These are phyloP conservation scores for Myodes glareolus DNA, from an alignment of 2,113 vertebrate species.

Conservation along the genomic window DNA sequence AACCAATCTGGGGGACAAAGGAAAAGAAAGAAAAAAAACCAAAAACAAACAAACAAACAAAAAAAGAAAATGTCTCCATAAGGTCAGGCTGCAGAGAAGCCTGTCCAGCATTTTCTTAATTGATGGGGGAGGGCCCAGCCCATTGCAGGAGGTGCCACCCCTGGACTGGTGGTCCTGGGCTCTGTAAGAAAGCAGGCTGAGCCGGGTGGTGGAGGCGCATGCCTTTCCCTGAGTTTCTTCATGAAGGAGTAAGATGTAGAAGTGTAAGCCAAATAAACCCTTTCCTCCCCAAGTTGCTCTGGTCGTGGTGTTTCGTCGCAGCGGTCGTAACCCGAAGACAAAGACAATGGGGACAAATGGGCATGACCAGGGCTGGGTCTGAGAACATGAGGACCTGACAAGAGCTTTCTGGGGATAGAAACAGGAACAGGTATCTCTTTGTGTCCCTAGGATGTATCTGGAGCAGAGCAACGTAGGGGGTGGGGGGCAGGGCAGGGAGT, in stretches of 20 bases:
- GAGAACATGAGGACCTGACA: neutral
- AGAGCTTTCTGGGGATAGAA: neutral
- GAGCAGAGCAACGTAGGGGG: neutral
- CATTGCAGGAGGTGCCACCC: neutral
- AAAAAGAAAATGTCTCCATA: neutral
- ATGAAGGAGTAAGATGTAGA: neutral
- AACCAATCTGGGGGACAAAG: no score
- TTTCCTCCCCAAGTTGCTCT: neutral
- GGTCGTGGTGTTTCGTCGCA: no score
- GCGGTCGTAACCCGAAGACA: no score
- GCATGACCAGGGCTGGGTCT: neutral
- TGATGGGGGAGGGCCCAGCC: no score
- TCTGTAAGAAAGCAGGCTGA: neutral
- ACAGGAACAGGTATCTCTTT: conserved; percentile 42
- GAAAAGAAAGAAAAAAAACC: no score
- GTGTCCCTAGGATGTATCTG: neutral
- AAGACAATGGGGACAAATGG: neutral
- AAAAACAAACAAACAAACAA: no score
- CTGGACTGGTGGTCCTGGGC: neutral
- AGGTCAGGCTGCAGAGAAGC: neutral
- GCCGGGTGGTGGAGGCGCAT: no score
- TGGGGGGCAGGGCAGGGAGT: neutral
- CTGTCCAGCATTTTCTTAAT: neutral
- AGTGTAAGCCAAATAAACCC: neutral
- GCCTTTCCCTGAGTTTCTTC: neutral